A percentile compares a stretch with the other conserved stretches of the same genome.
These are phyloP conservation scores for Hyaena hyaena DNA, from an alignment of 2,113 vertebrate genomes.

Conservation along the genomic window DNA sequence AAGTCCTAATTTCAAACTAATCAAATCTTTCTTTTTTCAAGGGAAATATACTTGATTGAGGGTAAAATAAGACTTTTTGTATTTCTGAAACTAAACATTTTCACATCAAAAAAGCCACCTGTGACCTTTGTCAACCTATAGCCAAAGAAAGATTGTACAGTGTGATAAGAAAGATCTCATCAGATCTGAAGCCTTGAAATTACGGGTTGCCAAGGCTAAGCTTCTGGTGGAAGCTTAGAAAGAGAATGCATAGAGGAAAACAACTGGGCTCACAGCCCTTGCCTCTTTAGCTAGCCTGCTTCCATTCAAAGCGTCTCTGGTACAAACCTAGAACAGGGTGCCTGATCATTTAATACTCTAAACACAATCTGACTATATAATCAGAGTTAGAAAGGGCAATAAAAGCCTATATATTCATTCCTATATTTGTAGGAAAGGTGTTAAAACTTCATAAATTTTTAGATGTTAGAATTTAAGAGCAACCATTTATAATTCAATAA, in stretches of 20 bases:
- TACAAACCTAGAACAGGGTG: constrained; percentile 41
- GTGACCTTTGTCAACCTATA: not conserved
- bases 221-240: constrained; percentile 47
- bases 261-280: constrained; percentile 48
- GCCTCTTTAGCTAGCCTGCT: constrained; percentile 65
- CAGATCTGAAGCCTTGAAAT: not conserved
- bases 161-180: constrained; percentile 57
- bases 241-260: constrained; percentile 50
- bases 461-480: constrained; percentile 42
- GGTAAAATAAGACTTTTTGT: not conserved
- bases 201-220: not conserved
- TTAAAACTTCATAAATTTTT: constrained; percentile 40
- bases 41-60: not conserved
- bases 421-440: constrained; percentile 66
- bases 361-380: constrained; percentile 62
- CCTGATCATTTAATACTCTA: constrained; percentile 60
- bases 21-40: not conserved
- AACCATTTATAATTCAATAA: not conserved
- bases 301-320: constrained; percentile 34
- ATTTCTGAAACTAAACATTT: not conserved
- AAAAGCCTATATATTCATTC: constrained; percentile 69
- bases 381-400: constrained; percentile 67
- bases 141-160: not conserved
- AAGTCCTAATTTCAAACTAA: constrained; percentile 36
- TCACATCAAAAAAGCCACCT: not conserved